Percentiles rank a stretch among this genome's conserved stretches.
phyloP scores from a whole-genome alignment of 2,888 invertebrate species.

The Corbicula japonica region DNA sequence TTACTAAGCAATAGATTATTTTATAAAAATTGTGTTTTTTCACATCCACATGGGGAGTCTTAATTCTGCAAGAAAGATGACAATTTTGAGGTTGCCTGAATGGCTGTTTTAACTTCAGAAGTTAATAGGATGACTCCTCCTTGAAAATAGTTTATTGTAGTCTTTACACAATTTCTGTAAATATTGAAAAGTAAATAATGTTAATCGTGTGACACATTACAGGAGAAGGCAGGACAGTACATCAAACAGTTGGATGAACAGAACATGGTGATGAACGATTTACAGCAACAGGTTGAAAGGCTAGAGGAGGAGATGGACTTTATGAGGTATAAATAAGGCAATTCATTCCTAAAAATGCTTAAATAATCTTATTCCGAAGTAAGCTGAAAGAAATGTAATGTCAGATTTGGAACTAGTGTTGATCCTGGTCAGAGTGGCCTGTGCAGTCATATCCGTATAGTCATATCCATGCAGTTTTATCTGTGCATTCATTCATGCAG shows the following conservation, averaged over 20 bases:
- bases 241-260: conserved; percentile 63
- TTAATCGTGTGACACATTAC: too few species aligned
- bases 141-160: neutral
- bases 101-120: neutral
- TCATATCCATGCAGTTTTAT: too few species aligned
- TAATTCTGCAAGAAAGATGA: too few species aligned
- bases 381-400: conserved; percentile 33
- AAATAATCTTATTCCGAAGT: conserved; percentile 31
- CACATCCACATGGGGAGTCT: too few species aligned
- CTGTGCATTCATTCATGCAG: too few species aligned
- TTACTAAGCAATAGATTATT: too few species aligned
- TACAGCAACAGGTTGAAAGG: conserved; percentile 63
- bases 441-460: too few species aligned
- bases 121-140: neutral
- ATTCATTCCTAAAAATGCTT: too few species aligned
- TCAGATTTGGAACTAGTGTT: neutral
- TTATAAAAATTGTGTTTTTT: too few species aligned
- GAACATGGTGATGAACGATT: conserved; percentile 60
- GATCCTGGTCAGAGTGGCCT: too few species aligned
- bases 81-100: too few species aligned
- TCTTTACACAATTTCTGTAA: neutral
- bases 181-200: neutral
- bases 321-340: too few species aligned
- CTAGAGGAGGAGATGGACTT: conserved; percentile 63
- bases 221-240: conserved; percentile 60